Percentiles rank a stretch among this genome's conserved stretches.
These are phyloP conservation scores for Xanthostigma xanthostigma DNA, from an alignment of 2,888 invertebrate genomes.

Conservation along the genomic window DNA sequence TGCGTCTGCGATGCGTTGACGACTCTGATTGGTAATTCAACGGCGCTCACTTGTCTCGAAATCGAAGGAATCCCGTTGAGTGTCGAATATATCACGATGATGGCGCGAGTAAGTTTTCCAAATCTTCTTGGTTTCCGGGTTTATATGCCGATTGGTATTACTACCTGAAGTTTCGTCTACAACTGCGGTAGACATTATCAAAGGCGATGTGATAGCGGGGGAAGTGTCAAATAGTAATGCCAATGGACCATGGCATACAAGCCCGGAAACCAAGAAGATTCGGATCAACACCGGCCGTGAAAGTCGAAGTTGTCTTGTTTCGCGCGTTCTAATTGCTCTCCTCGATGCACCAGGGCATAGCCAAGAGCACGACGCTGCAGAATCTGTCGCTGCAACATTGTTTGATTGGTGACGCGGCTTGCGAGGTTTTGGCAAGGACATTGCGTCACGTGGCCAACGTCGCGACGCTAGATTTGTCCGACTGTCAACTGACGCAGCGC, in stretches of 20 bases:
- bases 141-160: too few relatives aligned
- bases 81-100: conserved; percentile 45
- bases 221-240: too few relatives aligned
- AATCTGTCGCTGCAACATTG: conserved; percentile 53
- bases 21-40: conserved; percentile 44
- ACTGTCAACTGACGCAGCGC: conserved; percentile 46
- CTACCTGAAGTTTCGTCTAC: too few relatives aligned
- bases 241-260: too few relatives aligned
- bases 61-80: conserved; percentile 59
- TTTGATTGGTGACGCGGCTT: conserved; percentile 54
- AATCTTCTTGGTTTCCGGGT: too few relatives aligned
- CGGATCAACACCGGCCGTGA: too few relatives aligned
- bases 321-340: background rate
- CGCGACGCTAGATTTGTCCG: conserved; percentile 49
- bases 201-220: too few relatives aligned
- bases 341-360: conserved; percentile 35
- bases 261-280: too few relatives aligned
- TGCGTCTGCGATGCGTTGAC: conserved; percentile 26
- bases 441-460: conserved; percentile 52
- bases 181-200: too few relatives aligned
- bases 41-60: conserved; percentile 42
- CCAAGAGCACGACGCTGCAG: conserved; percentile 46
- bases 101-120: conserved; percentile 35
- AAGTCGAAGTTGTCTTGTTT: background rate
- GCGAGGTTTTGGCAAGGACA: conserved; percentile 51